Evolutionary conservation across 2,113 vertebrate species (phyloP).

Genomic region (Lagopus muta): DNA sequence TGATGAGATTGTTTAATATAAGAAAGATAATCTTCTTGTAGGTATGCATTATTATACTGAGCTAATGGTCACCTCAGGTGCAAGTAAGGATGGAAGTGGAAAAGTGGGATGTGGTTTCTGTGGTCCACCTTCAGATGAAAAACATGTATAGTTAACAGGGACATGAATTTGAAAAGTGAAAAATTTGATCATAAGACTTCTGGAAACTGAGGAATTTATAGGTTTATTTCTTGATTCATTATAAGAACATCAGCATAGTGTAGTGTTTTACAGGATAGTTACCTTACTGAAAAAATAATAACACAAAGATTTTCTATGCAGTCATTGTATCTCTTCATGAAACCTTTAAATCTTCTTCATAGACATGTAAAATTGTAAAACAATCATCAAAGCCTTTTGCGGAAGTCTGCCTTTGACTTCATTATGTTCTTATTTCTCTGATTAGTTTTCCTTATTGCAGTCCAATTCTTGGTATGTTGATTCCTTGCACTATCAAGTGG

Average conservation of each 20-base stretch:
- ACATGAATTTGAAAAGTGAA: background rate
- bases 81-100: background rate
- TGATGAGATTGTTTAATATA: background rate
- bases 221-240: background rate
- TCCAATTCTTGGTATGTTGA: background rate
- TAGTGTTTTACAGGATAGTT: background rate
- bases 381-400: background rate
- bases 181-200: background rate
- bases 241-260: background rate
- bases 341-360: background rate
- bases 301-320: background rate
- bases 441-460: background rate
- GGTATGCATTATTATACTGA: accelerated
- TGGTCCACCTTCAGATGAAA: background rate
- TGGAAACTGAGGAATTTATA: background rate
- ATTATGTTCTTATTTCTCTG: background rate
- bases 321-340: background rate
- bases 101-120: accelerated
- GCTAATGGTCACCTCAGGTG: background rate
- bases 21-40: background rate
- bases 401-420: background rate
- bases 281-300: background rate
- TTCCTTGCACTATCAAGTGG: background rate
- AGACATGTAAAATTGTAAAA: background rate
- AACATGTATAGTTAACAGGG: background rate